Conservation (phyloP, 1,140 invertebrate species). For the Drosophila nebulosa region DNA sequence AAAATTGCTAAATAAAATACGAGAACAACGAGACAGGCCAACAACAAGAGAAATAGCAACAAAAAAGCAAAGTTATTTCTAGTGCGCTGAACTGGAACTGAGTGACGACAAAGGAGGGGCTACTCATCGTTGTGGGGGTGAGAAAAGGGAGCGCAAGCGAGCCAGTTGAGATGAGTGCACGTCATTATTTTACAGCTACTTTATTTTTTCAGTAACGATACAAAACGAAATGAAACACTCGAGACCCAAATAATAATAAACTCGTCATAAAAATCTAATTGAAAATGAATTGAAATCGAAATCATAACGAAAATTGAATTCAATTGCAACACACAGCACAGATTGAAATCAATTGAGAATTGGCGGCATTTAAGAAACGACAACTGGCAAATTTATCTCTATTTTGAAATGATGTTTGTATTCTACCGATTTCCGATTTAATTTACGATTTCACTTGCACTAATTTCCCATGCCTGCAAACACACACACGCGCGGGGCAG, state of each 20-base stretch:
- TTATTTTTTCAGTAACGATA: constrained; percentile 41
- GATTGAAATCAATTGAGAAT: constrained; percentile 59
- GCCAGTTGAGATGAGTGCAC: constrained; percentile 20
- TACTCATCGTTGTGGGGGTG: no score
- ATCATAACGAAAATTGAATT: constrained; percentile 32
- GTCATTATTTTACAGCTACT: constrained; percentile 60
- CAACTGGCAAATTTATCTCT: constrained; percentile 7
- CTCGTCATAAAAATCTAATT: constrained; percentile 69
- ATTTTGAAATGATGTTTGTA: constrained; percentile 10
- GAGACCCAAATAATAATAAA: constrained; percentile 47
- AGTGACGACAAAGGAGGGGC: background rate
- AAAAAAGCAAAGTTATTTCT: constrained; percentile 15
- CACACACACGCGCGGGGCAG: background rate
- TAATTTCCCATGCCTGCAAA: background rate
- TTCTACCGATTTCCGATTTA: constrained; percentile 17
- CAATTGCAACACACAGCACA: constrained; percentile 32
- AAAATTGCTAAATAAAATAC: constrained; percentile 52
- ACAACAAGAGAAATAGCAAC: background rate
- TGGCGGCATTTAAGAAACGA: constrained; percentile 56
- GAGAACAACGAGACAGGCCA: constrained; percentile 18
- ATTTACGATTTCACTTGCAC: constrained; percentile 11
- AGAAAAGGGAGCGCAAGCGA: background rate
- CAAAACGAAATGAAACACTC: constrained; percentile 33
- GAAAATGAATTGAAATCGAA: constrained; percentile 55
- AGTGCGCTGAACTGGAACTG: constrained; percentile 59